These are phyloP conservation scores for Sinocyclocheilus maitianheensis DNA, from an alignment of 2,113 vertebrate species.

Conservation along the genomic window DNA sequence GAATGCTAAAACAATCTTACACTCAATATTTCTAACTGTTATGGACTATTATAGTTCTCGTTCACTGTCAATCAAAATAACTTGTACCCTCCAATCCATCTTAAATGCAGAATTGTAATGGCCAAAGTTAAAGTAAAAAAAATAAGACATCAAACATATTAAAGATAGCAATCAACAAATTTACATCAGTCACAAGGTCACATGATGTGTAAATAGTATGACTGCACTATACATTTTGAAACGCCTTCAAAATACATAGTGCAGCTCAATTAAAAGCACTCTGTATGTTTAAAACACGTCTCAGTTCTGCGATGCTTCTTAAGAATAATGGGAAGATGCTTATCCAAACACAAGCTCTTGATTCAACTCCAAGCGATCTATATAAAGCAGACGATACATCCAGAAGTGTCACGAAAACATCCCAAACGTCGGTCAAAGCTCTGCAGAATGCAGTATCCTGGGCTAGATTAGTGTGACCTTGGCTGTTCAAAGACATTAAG, in stretches of 20 bases:
- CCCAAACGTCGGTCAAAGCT: neutral
- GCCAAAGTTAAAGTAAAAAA: neutral
- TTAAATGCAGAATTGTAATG: neutral
- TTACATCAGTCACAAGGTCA: neutral
- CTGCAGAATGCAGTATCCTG: conserved; percentile 39
- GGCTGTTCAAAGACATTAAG: conserved; percentile 63
- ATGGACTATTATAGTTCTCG: neutral
- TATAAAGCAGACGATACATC: neutral
- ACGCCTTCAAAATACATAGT: neutral
- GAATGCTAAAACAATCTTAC: neutral
- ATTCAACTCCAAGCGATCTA: conserved; percentile 28
- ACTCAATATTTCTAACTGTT: too few species aligned
- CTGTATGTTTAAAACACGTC: neutral
- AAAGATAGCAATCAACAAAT: neutral
- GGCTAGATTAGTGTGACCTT: conserved; percentile 64
- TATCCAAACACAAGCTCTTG: conserved; percentile 5
- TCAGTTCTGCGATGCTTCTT: neutral
- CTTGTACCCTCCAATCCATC: neutral
- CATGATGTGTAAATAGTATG: neutral
- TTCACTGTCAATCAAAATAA: neutral
- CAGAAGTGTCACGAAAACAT: conserved; percentile 19
- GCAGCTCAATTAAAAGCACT: neutral
- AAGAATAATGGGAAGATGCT: neutral
- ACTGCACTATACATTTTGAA: neutral
- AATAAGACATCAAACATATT: neutral